These are phyloP conservation scores for Melanotaenia duboulayi DNA, from an alignment of 2,113 vertebrate species.

Conservation along the genomic window DNA sequence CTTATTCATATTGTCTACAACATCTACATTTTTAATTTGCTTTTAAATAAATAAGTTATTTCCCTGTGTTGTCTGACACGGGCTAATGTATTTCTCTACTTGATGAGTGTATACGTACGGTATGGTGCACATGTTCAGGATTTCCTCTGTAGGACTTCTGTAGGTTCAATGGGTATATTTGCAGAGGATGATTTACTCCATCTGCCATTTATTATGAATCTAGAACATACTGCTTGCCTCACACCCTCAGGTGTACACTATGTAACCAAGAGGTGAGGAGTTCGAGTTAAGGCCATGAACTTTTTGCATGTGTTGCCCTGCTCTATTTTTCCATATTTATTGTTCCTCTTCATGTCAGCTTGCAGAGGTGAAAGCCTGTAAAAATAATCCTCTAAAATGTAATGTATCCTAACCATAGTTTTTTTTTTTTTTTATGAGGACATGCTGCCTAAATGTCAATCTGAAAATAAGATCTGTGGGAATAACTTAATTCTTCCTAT, in stretches of 20 bases:
- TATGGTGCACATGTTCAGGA: conserved; percentile 26
- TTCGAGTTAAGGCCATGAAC: conserved; percentile 39
- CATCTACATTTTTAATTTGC: too few relatives aligned
- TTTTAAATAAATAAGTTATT: conserved; percentile 14
- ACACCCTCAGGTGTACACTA: conserved; percentile 22
- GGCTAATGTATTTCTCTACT: conserved; percentile 24
- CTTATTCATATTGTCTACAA: conserved; percentile 24
- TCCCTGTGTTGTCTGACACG: conserved; percentile 12
- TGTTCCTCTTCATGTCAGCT: conserved; percentile 6
- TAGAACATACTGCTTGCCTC: conserved; percentile 25
- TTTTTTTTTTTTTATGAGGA: neutral
- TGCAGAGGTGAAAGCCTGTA: neutral
- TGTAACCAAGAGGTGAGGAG: conserved; percentile 31
- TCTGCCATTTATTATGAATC: conserved; percentile 62
- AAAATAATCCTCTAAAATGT: conserved; percentile 3
- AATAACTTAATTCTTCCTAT: too few relatives aligned
- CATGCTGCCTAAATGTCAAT: neutral
- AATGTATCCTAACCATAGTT: neutral
- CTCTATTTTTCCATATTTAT: conserved; percentile 1
- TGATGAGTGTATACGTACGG: neutral
- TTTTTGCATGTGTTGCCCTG: conserved; percentile 27
- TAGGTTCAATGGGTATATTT: conserved; percentile 42
- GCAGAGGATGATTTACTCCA: conserved; percentile 48
- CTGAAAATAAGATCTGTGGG: neutral
- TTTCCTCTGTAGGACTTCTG: conserved; percentile 28